Base-by-base conservation (phyloP, 2,113 vertebrate genomes). In the Suncus etruscus region DNA sequence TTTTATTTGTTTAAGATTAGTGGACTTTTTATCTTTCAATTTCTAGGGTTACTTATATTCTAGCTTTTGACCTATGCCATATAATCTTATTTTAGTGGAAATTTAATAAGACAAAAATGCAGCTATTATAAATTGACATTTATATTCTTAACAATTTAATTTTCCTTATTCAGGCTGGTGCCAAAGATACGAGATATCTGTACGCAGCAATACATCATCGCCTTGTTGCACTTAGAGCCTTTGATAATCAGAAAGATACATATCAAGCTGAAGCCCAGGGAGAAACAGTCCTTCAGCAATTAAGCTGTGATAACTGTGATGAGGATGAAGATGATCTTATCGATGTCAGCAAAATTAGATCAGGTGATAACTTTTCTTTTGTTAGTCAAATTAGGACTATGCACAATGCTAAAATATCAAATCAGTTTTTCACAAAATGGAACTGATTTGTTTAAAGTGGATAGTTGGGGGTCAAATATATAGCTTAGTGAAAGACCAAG, bases 161-260 rank as follows among this genome's bases (percentile, higher is more conserved):
- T 90, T 95, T 24, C 77, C 8, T 93, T 73, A 29, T 77, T n/a
- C 82, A 98, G 98, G 98, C 97, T 79, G 96, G 97, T 73, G 98
- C 97, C 66, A 98, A 98, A 95, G 98, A 99, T 70, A 95, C 92
- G 7, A 97, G 95, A 4, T 96, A 95, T 58, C 95, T 98, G 15
- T 97, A 98, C 15, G 92, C 98, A 89, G 98, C 98, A 58, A 98
- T 99, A 82, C 98, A 99, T 83, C 98, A 99, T 87, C 98, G 98
- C 4, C 98, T 98, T 2, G 96, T 98, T 69, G 98, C 98, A 22
- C 81, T 98, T 90, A 83, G 95, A 84, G 97, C 94, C 91, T 96
- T 94, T 78, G 18, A 65, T 75, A 93, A 96, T 32, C 95, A 96
- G 80, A 94, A 97, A 73, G 95, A 96, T 9, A 31, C 31, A 79